Conservation (phyloP, 1,140 invertebrate species). For the Tachypleus tridentatus region DNA sequence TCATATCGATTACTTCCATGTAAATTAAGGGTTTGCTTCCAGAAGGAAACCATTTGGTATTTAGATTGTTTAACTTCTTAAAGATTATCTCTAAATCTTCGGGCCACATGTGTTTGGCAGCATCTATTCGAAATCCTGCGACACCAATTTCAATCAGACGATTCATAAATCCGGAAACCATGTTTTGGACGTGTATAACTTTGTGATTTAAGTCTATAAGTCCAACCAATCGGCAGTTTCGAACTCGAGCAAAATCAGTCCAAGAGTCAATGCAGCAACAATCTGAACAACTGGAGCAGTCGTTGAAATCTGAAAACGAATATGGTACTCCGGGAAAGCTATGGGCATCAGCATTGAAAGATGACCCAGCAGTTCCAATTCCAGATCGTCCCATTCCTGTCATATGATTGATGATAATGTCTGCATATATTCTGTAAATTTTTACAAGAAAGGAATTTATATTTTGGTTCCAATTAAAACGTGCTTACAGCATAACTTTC, state of each 20-base stretch:
- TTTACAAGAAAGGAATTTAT: too few species aligned
- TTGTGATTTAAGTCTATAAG: constrained; percentile 59
- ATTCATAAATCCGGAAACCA: constrained; percentile 56
- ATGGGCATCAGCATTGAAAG: constrained; percentile 29
- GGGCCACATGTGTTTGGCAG: constrained; percentile 73
- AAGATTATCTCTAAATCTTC: constrained; percentile 51
- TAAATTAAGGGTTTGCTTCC: constrained; percentile 50
- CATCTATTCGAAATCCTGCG: constrained; percentile 55
- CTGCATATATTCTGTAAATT: constrained; percentile 55
- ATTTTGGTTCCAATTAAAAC: too few species aligned
- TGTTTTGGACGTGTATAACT: constrained; percentile 49
- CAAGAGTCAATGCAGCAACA: too few species aligned
- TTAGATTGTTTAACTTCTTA: constrained; percentile 45
- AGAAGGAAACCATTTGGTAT: constrained; percentile 42
- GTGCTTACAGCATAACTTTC: too few species aligned
- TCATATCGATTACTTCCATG: constrained; percentile 66
- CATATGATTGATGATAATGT: constrained; percentile 82
- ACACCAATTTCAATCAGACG: constrained; percentile 57
- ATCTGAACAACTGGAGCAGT: neutral
- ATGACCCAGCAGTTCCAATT: constrained; percentile 48
- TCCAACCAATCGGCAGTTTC: constrained; percentile 58
- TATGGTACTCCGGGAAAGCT: constrained; percentile 42
- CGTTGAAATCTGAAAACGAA: constrained; percentile 30
- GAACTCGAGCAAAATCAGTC: constrained; percentile 34
- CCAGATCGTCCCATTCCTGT: constrained; percentile 40